These are phyloP conservation scores for Lycocerus yunnanus DNA, from an alignment of 2,888 invertebrate genomes.

Conservation along the genomic window DNA sequence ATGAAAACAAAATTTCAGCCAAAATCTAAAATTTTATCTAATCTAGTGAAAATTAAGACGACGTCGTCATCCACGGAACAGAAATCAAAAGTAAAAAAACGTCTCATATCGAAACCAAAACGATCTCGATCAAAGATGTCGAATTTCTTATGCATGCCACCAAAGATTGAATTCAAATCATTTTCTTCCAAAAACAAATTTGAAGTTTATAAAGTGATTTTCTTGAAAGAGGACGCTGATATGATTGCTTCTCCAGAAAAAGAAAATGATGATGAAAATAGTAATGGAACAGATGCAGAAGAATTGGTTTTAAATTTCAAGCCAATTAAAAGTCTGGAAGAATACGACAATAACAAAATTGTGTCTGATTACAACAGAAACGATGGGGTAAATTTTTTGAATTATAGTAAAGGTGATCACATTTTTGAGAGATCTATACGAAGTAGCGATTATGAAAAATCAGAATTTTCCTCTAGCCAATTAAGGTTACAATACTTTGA, in stretches of 20 bases:
- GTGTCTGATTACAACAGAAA: not conserved
- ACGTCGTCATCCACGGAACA: not conserved
- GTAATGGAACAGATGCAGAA: not conserved
- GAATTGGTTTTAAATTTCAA: not conserved
- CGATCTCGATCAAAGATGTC: not conserved
- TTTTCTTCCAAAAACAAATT: not conserved
- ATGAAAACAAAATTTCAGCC: not conserved
- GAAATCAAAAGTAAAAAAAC: not conserved
- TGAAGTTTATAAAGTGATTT: not conserved
- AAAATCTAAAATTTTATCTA: not conserved
- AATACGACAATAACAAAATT: not conserved
- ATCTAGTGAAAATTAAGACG: not conserved
- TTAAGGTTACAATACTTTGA: constrained; percentile 14
- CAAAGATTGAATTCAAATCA: not conserved
- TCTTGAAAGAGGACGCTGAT: not conserved
- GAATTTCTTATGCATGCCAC: not conserved
- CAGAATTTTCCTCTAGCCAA: not conserved
- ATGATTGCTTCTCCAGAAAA: not conserved
- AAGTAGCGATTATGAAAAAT: not conserved
- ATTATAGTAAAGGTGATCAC: not conserved
- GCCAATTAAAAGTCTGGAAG: constrained; percentile 6
- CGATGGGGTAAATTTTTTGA: not conserved
- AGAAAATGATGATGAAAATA: not conserved
- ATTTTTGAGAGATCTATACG: not conserved
- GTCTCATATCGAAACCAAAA: not conserved